Conservation (phyloP, 2,797 vertebrate species). For the Enteromius afrohamiltoni region DNA sequence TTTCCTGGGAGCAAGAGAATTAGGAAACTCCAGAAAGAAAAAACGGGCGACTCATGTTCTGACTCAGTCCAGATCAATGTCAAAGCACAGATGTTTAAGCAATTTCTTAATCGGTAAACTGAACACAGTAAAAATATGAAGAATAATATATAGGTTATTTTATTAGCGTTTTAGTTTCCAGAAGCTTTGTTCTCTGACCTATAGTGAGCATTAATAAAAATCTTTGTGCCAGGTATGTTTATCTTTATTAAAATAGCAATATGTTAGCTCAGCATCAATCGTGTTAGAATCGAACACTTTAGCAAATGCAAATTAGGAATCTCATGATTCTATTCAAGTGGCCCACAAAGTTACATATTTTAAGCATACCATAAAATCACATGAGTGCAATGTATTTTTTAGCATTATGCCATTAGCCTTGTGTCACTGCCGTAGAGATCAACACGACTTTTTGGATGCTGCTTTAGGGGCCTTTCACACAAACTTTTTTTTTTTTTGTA, state of each 20-base stretch:
- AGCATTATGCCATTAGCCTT: not conserved
- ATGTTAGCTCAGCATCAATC: not conserved
- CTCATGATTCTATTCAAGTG: not conserved
- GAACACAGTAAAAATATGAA: not conserved
- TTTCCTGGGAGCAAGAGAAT: slow-evolving; percentile 68
- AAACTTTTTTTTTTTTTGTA: not conserved
- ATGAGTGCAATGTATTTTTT: not conserved
- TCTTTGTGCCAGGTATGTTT: not conserved
- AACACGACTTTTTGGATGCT: not conserved
- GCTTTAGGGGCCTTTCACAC: not conserved
- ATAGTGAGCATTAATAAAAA: not conserved
- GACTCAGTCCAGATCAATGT: slow-evolving; percentile 37
- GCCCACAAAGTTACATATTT: not conserved
- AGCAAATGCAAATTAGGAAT: not conserved
- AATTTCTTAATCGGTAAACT: not conserved
- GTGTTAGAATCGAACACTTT: not conserved
- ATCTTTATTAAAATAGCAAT: not conserved
- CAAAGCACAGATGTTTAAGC: slow-evolving; percentile 21
- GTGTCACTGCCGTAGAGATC: not conserved
- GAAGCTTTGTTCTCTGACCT: not conserved
- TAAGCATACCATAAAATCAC: not conserved
- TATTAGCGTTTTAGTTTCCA: not conserved
- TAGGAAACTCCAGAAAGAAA: slow-evolving; percentile 80
- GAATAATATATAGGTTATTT: not conserved
- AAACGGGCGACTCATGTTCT: slow-evolving; percentile 47